Evolutionary conservation across 2,113 vertebrate species (phyloP).

Genomic region (Callopanchax toddi): DNA sequence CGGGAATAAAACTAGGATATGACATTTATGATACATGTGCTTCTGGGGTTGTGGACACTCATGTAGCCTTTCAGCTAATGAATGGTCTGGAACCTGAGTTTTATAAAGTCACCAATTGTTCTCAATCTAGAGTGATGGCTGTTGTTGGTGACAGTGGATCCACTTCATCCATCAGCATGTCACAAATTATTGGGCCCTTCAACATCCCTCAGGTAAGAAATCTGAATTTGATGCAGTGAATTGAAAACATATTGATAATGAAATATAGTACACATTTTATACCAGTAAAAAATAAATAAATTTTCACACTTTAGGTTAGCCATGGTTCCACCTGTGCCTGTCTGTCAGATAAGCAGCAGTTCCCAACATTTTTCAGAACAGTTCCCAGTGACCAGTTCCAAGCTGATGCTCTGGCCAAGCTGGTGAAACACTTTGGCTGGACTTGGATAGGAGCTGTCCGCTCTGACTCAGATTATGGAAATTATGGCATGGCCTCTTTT

Average conservation of each 20-base stretch:
- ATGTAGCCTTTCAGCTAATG: background rate
- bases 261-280: no score
- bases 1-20: constrained; percentile 66
- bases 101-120: constrained; percentile 55
- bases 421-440: constrained; percentile 80
- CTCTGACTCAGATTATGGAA: constrained; percentile 79
- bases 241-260: background rate
- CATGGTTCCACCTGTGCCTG: constrained; percentile 77
- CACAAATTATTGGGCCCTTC: constrained; percentile 29
- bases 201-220: constrained; percentile 56
- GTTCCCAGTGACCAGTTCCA: constrained; percentile 79
- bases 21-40: background rate
- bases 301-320: constrained; percentile 68
- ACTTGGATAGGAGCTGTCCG: constrained; percentile 78
- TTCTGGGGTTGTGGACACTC: background rate
- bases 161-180: constrained; percentile 71
- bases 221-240: background rate
- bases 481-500: constrained; percentile 75
- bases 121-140: constrained; percentile 42
- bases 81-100: background rate
- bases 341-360: constrained; percentile 76
- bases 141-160: constrained; percentile 74
- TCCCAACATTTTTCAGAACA: constrained; percentile 77
- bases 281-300: no score
- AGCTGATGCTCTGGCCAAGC: constrained; percentile 68